A percentile compares a stretch with the other conserved stretches of the same genome.
phyloP scores from a whole-genome alignment of 2,888 invertebrate genomes.

The Chloroclystis v-ata region DNA sequence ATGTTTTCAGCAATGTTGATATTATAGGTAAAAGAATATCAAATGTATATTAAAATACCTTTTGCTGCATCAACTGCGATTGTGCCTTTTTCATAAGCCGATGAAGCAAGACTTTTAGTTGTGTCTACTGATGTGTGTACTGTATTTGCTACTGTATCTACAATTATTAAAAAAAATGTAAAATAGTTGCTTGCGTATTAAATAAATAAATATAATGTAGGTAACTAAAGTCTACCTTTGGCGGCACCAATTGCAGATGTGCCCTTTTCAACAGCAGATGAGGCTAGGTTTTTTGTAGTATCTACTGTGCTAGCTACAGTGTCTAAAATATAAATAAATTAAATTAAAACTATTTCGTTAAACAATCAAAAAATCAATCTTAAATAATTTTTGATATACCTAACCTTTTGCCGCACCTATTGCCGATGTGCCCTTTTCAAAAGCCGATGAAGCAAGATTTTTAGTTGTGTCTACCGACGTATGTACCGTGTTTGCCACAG shows the following conservation, averaged over 20 bases:
- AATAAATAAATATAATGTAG: too few relatives aligned
- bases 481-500: slow-evolving; percentile 41
- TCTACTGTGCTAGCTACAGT: slow-evolving; percentile 45
- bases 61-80: slow-evolving; percentile 43
- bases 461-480: slow-evolving; percentile 48
- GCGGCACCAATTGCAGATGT: slow-evolving; percentile 36
- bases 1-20: too few relatives aligned
- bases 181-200: background rate
- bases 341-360: too few relatives aligned
- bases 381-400: too few relatives aligned
- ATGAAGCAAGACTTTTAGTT: slow-evolving; percentile 44
- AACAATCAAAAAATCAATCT: too few relatives aligned
- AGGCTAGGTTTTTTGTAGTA: slow-evolving; percentile 43
- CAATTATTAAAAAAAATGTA: slow-evolving; percentile 15
- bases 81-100: slow-evolving; percentile 47
- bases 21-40: too few relatives aligned
- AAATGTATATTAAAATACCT: too few relatives aligned
- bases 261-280: slow-evolving; percentile 40
- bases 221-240: slow-evolving; percentile 32
- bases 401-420: slow-evolving; percentile 48
- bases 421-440: slow-evolving; percentile 44
- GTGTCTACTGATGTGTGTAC: slow-evolving; percentile 45
- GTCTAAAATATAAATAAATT: slow-evolving; percentile 34
- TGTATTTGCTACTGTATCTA: slow-evolving; percentile 45
- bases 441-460: slow-evolving; percentile 42